Evolutionary conservation across 2,113 vertebrate genomes (phyloP).

Genomic region (Eubucco bourcierii): DNA sequence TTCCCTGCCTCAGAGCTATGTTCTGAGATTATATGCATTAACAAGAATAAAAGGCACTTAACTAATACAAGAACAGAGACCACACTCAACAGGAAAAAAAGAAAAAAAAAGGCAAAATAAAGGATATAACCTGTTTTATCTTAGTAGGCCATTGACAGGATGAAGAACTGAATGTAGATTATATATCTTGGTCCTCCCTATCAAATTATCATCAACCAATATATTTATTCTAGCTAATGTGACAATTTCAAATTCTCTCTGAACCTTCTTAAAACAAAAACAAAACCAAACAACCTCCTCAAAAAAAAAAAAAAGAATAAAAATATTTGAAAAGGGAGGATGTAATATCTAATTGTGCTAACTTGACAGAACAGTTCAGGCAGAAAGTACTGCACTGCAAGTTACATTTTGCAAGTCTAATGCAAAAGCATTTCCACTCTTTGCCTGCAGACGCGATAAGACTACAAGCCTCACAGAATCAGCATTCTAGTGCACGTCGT

Average conservation of each 20-base stretch:
- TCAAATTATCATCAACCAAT: neutral
- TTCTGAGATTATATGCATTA: neutral
- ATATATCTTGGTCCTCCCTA: neutral
- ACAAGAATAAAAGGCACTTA: neutral
- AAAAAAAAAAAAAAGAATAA: neutral
- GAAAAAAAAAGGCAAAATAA: neutral
- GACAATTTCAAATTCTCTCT: neutral
- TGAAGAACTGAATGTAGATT: neutral
- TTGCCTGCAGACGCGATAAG: conserved; percentile 46
- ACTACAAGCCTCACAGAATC: neutral
- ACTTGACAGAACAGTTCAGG: neutral
- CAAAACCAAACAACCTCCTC: neutral
- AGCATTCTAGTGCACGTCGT: conserved; percentile 29
- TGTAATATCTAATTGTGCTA: neutral
- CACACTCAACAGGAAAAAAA: neutral
- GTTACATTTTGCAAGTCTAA: conserved; percentile 56
- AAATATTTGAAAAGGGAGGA: neutral
- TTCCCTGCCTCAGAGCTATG: neutral
- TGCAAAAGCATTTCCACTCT: conserved; percentile 23
- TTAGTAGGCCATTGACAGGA: neutral
- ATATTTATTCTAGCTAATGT: neutral
- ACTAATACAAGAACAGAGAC: neutral
- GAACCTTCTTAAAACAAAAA: neutral
- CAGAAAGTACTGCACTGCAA: conserved; percentile 13
- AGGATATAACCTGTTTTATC: neutral